These are phyloP conservation scores for Notarius lentiginosus DNA, from an alignment of 2,113 vertebrate genomes.

Conservation along the genomic window DNA sequence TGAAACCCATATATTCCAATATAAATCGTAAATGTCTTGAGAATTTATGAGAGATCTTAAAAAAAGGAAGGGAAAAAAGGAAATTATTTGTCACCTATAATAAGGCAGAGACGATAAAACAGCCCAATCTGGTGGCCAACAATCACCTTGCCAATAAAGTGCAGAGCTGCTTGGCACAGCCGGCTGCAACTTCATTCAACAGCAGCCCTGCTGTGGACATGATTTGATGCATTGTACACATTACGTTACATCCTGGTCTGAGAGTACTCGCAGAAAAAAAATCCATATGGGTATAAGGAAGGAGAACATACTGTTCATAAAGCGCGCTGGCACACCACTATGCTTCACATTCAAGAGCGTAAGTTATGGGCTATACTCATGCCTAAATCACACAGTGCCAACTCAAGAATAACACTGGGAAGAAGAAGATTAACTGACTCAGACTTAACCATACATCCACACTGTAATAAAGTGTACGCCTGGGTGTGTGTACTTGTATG, in stretches of 20 bases:
- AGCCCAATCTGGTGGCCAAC: not conserved
- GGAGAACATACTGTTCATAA: slow-evolving; percentile 26
- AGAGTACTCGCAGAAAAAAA: slow-evolving; percentile 22
- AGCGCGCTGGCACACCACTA: slow-evolving; percentile 6
- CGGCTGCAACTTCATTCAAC: not conserved
- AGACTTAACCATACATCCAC: slow-evolving; percentile 24
- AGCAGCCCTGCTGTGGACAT: slow-evolving; percentile 16
- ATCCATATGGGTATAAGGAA: slow-evolving; percentile 6
- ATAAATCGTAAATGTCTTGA: not conserved
- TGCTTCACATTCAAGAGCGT: not conserved
- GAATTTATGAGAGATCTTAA: not conserved
- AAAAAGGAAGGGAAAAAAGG: not conserved
- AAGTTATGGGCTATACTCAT: slow-evolving; percentile 18
- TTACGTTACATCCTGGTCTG: slow-evolving; percentile 29
- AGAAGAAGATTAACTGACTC: slow-evolving; percentile 30
- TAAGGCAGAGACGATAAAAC: slow-evolving; percentile 17
- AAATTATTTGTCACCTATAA: slow-evolving; percentile 13
- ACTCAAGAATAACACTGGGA: slow-evolving; percentile 27
- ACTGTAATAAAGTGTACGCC: not conserved
- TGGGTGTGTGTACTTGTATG: not conserved
- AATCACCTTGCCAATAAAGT: not conserved
- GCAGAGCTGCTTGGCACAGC: slow-evolving; percentile 6
- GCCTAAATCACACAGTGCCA: slow-evolving; percentile 20
- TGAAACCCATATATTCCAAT: not conserved
- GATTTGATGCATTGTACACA: slow-evolving; percentile 38